Evolutionary conservation across 2,113 vertebrate species (phyloP), one percentile per base, ranked within the genome.

Genomic region (Haemorhous mexicanus): DNA sequence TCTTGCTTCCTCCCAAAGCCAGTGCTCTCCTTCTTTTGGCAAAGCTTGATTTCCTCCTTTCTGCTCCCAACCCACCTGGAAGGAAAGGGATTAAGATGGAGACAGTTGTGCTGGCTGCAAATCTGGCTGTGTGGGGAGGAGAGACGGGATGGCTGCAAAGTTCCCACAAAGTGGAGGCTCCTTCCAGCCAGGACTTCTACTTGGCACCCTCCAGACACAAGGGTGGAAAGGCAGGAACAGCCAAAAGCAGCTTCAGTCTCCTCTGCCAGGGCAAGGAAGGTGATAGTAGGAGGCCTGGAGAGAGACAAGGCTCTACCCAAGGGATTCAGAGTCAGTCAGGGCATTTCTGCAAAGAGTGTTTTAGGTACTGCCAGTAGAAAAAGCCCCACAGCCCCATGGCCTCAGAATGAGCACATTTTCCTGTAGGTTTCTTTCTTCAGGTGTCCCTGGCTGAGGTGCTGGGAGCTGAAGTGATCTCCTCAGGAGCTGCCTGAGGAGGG

Each of bases 1-100:
- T 81, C 32, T 46, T 33, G 11, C 35, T 92, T 86, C 43, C 39
- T 85, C 27, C 11, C 4, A 4, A 80, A 59, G 15, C 55, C 76
- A 81, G 44, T 14, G 30, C 10, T 62, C 74, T 84, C 55, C 58
- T 78, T 22, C 50, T 69, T 68, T 87, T 77, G 63, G n/a, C 58
- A 87, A 55, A 69, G 46, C 27, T 55, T 2, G 1, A 37, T 87
- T 83, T 91, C 63, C 67, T 95, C 32, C 41, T 78, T 90, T 75
- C 52, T 94, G 47, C 49, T 94, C 85, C 61, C 35, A 76, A 15
- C 12, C 23, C 58, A 94, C 69, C 74, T 90, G 73, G 77, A 90
- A 58, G 68, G 76, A 33, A 88, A 50, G 63, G 58, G 87, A 91
- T 80, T 82, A 66, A 28, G 72, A 35, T 10, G 72, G 87, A 95